Evolutionary conservation across 2,888 invertebrate genomes (phyloP).

Genomic region (Rambutsinella grinnellia): DNA sequence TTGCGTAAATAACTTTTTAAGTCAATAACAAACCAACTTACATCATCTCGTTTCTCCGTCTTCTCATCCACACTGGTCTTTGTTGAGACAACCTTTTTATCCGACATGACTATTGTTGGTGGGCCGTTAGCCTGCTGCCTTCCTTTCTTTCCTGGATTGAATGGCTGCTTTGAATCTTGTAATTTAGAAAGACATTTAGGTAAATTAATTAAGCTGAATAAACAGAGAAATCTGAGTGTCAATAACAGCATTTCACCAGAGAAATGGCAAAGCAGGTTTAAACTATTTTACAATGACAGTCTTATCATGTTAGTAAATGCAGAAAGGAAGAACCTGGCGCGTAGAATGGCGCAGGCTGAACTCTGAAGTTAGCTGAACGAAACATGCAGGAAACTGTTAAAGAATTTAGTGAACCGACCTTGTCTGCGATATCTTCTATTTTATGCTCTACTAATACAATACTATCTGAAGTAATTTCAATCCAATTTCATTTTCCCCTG

Average conservation of each 20-base stretch:
- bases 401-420: neutral
- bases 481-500: too few species aligned
- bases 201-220: too few species aligned
- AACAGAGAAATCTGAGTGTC: too few species aligned
- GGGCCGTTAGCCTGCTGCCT: neutral
- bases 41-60: constrained; percentile 51
- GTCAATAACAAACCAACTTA: constrained; percentile 44
- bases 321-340: neutral
- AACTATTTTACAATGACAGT: too few species aligned
- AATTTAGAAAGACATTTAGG: too few species aligned
- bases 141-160: neutral
- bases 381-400: neutral
- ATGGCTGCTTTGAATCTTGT: too few species aligned
- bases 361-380: neutral
- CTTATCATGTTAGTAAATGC: neutral
- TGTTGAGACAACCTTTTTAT: constrained; percentile 54
- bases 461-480: too few species aligned
- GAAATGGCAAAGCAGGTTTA: too few species aligned
- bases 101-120: constrained; percentile 42
- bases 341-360: neutral
- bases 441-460: too few species aligned
- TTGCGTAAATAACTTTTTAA: neutral
- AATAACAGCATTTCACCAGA: too few species aligned
- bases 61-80: constrained; percentile 58
- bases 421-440: too few species aligned